phyloP scores from a whole-genome alignment of 1,140 invertebrate genomes.

The Melanaphis sacchari region DNA sequence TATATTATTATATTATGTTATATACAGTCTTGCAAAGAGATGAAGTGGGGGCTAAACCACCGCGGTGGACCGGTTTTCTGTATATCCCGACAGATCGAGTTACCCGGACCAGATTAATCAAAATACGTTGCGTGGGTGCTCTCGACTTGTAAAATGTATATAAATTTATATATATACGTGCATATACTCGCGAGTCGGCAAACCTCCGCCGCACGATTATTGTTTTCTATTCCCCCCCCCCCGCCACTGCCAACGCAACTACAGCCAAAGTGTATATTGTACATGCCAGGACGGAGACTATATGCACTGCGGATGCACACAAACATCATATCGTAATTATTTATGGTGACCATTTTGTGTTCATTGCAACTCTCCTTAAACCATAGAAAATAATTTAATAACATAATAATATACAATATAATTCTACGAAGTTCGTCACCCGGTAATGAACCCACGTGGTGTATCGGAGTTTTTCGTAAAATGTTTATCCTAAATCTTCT shows the following conservation, averaged over 20 bases:
- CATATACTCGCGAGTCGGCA: background rate
- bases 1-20: background rate
- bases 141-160: constrained; percentile 2
- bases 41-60: background rate
- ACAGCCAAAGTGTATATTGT: background rate
- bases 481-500: background rate
- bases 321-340: constrained; percentile 5
- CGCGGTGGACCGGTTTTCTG: constrained; percentile 37
- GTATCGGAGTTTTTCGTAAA: background rate
- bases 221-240: constrained; percentile 31
- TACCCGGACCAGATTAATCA: constrained; percentile 56
- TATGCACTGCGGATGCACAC: background rate
- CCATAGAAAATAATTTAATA: background rate
- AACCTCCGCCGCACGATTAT: constrained; percentile 50
- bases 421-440: background rate
- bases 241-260: background rate
- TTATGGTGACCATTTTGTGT: background rate
- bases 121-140: constrained; percentile 57
- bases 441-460: background rate
- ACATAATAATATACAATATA: background rate
- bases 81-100: constrained; percentile 35
- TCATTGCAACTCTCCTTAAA: background rate
- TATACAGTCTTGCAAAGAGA: background rate
- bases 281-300: background rate
- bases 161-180: background rate